Conservation (phyloP, 1,140 invertebrate species). For the Lordiphosa mommai region DNA sequence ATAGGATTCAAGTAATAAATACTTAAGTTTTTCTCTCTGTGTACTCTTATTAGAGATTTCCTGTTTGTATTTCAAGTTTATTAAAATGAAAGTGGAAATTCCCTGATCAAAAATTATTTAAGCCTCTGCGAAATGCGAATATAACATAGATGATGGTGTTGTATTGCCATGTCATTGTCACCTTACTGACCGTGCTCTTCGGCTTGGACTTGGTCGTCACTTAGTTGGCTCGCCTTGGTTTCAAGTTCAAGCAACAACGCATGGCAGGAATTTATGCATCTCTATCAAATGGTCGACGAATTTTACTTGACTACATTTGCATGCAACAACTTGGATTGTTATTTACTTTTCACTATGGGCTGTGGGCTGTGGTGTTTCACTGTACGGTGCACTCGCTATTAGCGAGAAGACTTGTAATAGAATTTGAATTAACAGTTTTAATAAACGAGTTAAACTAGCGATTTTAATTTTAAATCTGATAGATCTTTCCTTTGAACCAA, state of each 20-base stretch:
- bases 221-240: background rate
- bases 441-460: no score
- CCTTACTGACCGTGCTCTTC: background rate
- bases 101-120: background rate
- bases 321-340: background rate
- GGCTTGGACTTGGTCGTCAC: background rate
- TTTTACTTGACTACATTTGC: background rate
- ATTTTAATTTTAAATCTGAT: no score
- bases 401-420: no score
- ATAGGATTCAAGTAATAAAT: no score
- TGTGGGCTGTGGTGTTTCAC: no score
- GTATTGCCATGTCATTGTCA: conserved; percentile 1
- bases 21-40: background rate
- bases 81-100: conserved; percentile 22
- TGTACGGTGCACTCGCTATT: no score
- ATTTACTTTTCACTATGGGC: background rate
- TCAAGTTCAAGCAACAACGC: conserved; percentile 6
- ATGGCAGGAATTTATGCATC: background rate
- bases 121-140: background rate
- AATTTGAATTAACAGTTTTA: no score
- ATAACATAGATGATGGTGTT: background rate
- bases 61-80: conserved; percentile 16
- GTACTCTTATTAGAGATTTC: background rate
- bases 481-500: no score
- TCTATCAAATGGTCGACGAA: background rate